Percentiles rank a stretch among this genome's conserved stretches.
phyloP scores from a whole-genome alignment of 2,888 invertebrate genomes.

The Oscheius myriophilus region DNA sequence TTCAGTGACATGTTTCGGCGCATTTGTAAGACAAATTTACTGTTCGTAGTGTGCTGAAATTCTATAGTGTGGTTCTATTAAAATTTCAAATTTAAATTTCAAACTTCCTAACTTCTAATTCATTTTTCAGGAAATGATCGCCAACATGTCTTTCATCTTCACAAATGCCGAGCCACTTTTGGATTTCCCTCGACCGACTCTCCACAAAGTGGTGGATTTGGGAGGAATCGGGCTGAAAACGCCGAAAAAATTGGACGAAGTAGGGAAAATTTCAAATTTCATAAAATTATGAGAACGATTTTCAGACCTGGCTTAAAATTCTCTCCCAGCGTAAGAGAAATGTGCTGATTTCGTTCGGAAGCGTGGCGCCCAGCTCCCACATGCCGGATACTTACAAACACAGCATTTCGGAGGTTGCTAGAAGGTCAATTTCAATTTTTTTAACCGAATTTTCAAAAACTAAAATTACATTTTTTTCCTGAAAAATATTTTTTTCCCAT shows the following conservation, averaged over 20 bases:
- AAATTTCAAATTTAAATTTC: too few species aligned
- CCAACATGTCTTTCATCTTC: slow-evolving; percentile 26
- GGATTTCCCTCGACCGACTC: slow-evolving; percentile 25
- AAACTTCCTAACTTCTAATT: too few species aligned
- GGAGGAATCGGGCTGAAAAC: slow-evolving; percentile 27
- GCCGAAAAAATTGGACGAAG: slow-evolving; percentile 12
- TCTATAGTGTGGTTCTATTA: too few species aligned
- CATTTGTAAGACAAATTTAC: too few species aligned
- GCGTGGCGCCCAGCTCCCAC: slow-evolving; percentile 11
- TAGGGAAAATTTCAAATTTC: too few species aligned
- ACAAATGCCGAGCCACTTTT: slow-evolving; percentile 17
- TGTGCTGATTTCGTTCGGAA: slow-evolving; percentile 27
- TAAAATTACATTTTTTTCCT: too few species aligned
- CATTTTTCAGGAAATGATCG: slow-evolving; percentile 14
- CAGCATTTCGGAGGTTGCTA: slow-evolving; percentile 18
- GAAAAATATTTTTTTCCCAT: too few species aligned
- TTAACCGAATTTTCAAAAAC: too few species aligned
- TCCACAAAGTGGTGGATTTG: slow-evolving; percentile 22
- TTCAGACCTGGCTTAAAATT: slow-evolving; percentile 18
- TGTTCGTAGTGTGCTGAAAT: too few species aligned
- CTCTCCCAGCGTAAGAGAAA: slow-evolving; percentile 16
- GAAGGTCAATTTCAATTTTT: slow-evolving; percentile 1
- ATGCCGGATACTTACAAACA: slow-evolving; percentile 20
- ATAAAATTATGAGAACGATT: too few species aligned
- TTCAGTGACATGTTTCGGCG: too few species aligned